Evolutionary conservation across 2,888 invertebrate species (phyloP).

Genomic region (Dermolepida albohirtum): DNA sequence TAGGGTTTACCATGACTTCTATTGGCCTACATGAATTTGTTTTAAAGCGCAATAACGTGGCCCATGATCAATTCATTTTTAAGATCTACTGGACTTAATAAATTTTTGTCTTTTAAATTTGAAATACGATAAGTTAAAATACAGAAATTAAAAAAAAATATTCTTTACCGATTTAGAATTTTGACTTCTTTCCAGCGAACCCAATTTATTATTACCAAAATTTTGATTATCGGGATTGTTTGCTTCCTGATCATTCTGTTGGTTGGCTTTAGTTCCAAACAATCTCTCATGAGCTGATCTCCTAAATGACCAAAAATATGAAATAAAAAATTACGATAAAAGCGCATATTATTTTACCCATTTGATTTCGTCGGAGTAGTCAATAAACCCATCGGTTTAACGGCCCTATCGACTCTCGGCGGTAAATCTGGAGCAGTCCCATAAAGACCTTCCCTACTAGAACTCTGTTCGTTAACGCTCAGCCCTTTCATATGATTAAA

Average conservation of each 20-base stretch:
- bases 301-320: conserved; percentile 47
- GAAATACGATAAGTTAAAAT: too few relatives aligned
- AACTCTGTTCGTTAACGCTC: conserved; percentile 58
- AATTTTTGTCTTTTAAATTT: too few relatives aligned
- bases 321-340: not conserved
- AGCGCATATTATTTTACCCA: conserved; percentile 52
- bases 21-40: too few relatives aligned
- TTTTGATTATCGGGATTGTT: conserved; percentile 54
- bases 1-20: too few relatives aligned
- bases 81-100: too few relatives aligned
- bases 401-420: conserved; percentile 83
- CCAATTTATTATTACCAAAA: conserved; percentile 58
- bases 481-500: conserved; percentile 59
- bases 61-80: too few relatives aligned
- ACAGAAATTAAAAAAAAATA: too few relatives aligned
- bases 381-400: conserved; percentile 75
- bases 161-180: conserved; percentile 64
- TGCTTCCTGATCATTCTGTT: conserved; percentile 50
- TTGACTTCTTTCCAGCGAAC: conserved; percentile 63
- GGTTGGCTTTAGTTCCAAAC: conserved; percentile 69
- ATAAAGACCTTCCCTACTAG: conserved; percentile 60
- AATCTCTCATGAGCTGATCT: conserved; percentile 78
- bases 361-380: conserved; percentile 62
- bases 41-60: too few relatives aligned
- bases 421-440: conserved; percentile 81